Base-by-base conservation (phyloP, 1,140 invertebrate genomes). In the Panagrolaimus sp. region DNA sequence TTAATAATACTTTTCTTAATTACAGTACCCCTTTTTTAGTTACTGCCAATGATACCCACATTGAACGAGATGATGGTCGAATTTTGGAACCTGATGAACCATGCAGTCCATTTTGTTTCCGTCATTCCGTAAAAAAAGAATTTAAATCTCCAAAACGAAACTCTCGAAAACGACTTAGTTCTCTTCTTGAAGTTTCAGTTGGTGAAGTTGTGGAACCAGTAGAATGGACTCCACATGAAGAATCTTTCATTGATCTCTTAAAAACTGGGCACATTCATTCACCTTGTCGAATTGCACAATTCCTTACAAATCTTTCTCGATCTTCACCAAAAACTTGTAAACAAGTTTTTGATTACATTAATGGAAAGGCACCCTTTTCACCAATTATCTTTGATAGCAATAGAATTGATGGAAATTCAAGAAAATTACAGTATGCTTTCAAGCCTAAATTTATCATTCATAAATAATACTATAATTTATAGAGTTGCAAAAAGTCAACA, bases 301-400 rank as follows among this genome's bases (percentile, higher is more conserved):
- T 58, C 17, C 14, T 58, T n/a, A 1, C 52, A 14, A 58, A 10
- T 28, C 52, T 58, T 24, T 21, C 28, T 21, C 52, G 52, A 58
- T 26, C 52, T 12, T 28, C 52, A 28, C 52, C 52, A 28, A 58
- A 58, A 28, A 58, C 52, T 2, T 58, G 52, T n/a, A 58, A 58
- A 28, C 52, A 58, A 28, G 52, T 58, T 24, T 58, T 26, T 58
- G 52, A 58, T 21, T 58, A 58, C 17, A 58, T 58, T 26, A 14
- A 58, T 21, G 52, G 21, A 1, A 14, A 58, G 21, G 52, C 4
- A 12, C 21, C 52, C 10, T 58, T 58, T 14, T 12, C 21, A 1
- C 21, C 21, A 4, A 28, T 26, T 2, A 8, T 58, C 17, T n/a
- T 21, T 21, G 52, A 58, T 21, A 21, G 21, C 1, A 58, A 3